Conservation (phyloP, 1,140 invertebrate genomes). For the Drosophila nigromelanica region DNA sequence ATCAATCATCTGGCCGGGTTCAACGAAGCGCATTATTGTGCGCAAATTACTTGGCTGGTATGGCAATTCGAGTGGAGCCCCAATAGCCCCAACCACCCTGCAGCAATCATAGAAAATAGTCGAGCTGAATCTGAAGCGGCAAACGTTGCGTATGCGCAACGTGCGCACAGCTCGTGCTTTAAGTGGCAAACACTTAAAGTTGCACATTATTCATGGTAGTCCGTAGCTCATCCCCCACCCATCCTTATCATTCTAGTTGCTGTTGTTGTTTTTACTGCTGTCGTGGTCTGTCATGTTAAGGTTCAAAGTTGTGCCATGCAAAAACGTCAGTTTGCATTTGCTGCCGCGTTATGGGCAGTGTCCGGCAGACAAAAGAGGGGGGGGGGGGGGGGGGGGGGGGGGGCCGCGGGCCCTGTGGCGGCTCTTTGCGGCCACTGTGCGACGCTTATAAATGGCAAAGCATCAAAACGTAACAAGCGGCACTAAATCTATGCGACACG, state of each 20-base stretch:
- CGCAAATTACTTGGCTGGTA: slow-evolving; percentile 72
- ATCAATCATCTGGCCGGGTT: slow-evolving; percentile 78
- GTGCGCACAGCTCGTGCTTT: slow-evolving; percentile 30
- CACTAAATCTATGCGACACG: slow-evolving; percentile 79
- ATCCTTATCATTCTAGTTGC: slow-evolving; percentile 2
- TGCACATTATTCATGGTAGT: slow-evolving; percentile 37
- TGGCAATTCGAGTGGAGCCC: slow-evolving; percentile 23
- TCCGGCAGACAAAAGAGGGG: slow-evolving; percentile 12
- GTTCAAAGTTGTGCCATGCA: slow-evolving; percentile 68
- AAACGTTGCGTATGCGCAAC: slow-evolving; percentile 42
- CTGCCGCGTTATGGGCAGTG: slow-evolving; percentile 47
- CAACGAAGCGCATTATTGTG: slow-evolving; percentile 79
- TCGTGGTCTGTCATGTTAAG: slow-evolving; percentile 71
- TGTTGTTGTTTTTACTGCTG: slow-evolving; percentile 32
- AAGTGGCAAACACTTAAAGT: slow-evolving; percentile 53
- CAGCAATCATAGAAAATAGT: slow-evolving; percentile 6
- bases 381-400: background rate
- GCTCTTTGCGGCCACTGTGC: slow-evolving; percentile 27
- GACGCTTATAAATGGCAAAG: slow-evolving; percentile 75
- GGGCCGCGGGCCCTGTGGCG: too few species aligned
- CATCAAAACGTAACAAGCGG: slow-evolving; percentile 81
- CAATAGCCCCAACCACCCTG: background rate
- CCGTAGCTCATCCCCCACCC: background rate
- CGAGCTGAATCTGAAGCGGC: slow-evolving; percentile 10
- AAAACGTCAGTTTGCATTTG: slow-evolving; percentile 77